Evolutionary conservation across 2,797 vertebrate species (phyloP).

Genomic region (Halcyon leucocephala): DNA sequence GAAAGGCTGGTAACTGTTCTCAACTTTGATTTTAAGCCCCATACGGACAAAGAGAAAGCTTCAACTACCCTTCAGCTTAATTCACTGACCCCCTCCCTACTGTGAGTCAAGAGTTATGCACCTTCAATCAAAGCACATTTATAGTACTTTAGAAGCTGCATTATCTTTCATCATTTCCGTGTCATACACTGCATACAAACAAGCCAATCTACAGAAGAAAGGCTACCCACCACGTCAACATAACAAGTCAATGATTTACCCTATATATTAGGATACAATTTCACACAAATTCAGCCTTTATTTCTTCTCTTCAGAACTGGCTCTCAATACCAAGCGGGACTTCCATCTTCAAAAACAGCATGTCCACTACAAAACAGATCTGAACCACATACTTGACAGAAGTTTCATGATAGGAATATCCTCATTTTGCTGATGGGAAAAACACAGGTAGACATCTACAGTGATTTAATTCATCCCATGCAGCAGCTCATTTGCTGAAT

Average conservation of each 20-base stretch:
- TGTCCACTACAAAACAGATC: background rate
- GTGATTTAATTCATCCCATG: background rate
- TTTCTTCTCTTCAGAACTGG: background rate
- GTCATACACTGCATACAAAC: background rate
- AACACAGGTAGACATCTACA: background rate
- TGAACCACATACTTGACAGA: background rate
- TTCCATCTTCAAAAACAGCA: background rate
- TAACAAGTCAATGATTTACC: background rate
- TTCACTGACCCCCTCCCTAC: background rate
- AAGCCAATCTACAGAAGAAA: background rate
- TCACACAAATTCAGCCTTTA: background rate
- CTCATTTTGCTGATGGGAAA: background rate
- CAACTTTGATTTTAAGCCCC: background rate
- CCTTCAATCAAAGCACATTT: background rate
- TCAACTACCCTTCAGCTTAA: background rate
- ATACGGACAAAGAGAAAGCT: background rate
- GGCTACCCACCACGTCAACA: background rate
- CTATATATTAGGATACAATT: background rate
- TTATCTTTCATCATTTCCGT: background rate
- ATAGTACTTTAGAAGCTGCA: background rate
- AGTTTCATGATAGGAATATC: background rate
- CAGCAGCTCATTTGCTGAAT: background rate
- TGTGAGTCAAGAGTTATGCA: background rate
- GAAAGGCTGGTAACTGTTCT: background rate
- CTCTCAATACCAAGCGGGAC: background rate